Base-by-base conservation (phyloP, 2,797 vertebrate species). In the Urosaurus nigricauda region DNA sequence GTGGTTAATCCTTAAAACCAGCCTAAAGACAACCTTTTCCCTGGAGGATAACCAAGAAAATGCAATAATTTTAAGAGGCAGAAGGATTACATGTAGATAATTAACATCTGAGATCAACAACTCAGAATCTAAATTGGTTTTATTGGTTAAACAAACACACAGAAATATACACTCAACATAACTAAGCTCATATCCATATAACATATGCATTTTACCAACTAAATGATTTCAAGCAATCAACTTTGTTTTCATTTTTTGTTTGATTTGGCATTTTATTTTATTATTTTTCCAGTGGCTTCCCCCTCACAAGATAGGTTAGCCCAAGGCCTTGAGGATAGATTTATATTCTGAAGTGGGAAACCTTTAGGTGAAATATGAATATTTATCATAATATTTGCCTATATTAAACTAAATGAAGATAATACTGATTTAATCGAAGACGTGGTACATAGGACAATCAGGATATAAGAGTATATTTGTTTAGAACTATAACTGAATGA, bases 1-100 rank as follows among this genome's bases (percentile, higher is more conserved):
- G 83, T 83, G 80, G 80, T 88, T 88, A 83, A 83, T 83, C 40
- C 71, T 83, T 73, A 83, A 88, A 88, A 75, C 73, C 80, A 74
- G 53, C 29, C 70, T 83, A 83, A 88, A 71, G 71, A 77, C 71
- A 80, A n/a, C n/a, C 71, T 65, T 80, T 75, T 83, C 87, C 40
- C 56, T 88, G 71, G 56, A 88, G 80, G 32, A 35, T 88, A 65
- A 80, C 71, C 40, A 70, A 58, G 73, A 83, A 88, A 83, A 65
- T 83, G n/a, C n/a, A 83, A 77, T 88, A 83, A 65, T 73, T 88
- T 83, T 75, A 77, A 77, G 80, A 83, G 40, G 56, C 56, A 77
- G 79, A 74, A 75, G 58, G 80, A 83, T 51, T 88, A 83, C 68
- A 75, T 71, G 43, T 75, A 83, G 70, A 83, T 83, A 88, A 88